Evolutionary conservation across 2,113 vertebrate species (phyloP), one percentile per base, ranked within the genome.

Genomic region (Apistogramma diplotaenia): DNA sequence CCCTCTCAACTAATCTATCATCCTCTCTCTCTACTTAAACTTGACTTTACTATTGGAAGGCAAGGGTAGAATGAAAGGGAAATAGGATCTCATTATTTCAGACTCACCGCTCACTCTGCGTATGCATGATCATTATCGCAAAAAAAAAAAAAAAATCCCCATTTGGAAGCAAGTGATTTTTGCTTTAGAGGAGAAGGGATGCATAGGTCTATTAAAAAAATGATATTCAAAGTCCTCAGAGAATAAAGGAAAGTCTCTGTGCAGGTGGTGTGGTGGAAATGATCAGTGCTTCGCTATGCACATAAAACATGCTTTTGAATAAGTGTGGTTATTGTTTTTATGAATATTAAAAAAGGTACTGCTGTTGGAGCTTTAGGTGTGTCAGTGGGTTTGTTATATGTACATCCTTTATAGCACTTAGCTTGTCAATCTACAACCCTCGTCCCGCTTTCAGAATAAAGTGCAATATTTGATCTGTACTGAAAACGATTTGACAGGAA

Each of bases 21-120:
- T 89, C 78, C 79, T 74, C 65, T 80, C 71, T 79, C 62, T 78
- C 62, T 78, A 82, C 89, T 93, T 87, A 85, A 89, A 92, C 81
- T 87, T 81, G 78, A 86, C 87, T 87, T 84, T 83, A 90, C 83
- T 46, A 78, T 79, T 85, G 85, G 78, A 91, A 90, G 74, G 78
- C 74, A 88, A 89, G 89, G 85, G 90, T 83, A 90, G 89, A 87
- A 88, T 89, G 85, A 90, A 91, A 92, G 74, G 87, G 85, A 91
- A 92, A 92, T 78, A 16, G 84, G 88, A 93, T 92, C 92, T 94
- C 93, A 92, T 95, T 95, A 95, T 94, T 91, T 90, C 78, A 89
- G 91, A 84, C 81, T 84, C 72, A 90, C 78, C 37, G 79, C 76
- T 89, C 79, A 79, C 84, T 91, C 88, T 58, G 54, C 80, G 88